Base-by-base conservation (phyloP, 2,888 invertebrate species). In the Drepanosiphum platanoidis region DNA sequence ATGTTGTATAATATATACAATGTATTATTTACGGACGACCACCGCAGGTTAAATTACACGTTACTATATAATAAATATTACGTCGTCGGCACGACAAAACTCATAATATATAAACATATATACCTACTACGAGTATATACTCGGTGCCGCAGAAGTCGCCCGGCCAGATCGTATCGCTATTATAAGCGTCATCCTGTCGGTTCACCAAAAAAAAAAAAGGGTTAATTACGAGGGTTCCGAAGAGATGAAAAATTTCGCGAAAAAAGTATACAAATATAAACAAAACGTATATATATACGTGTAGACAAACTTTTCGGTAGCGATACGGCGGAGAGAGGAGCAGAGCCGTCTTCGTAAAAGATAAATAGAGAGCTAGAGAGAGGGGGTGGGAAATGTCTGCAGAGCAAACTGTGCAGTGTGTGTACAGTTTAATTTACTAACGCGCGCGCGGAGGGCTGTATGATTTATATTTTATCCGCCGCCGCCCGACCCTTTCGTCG, bases 361-460 rank as follows among this genome's bases (percentile, higher is more conserved):
- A 70, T 52, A 80, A 70, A 79, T 32, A 66, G 7, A 46, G 22
- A 1, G 18, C 9, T 15, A 61, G 5, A 8, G 11, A 39, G 11
- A 27, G 3, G 22, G 42, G 46, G 46, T 42, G 30, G 36, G 46
- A 30, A 22, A 36, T 22, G 70, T 71, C 36, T 71, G 52, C 71
- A 22, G 39, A 68, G 79, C 30, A 71, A 72, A 36, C 80, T 34
- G n/a, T 4, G 32, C 22, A n/a, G 32, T 34, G 42, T 42, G 11
- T n/a, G n/a, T 46, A 36, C 46, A 36, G 75, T 84, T 84, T 84
- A 84, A 84, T 84, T 84, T 75, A 36, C 83, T 68, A 52, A 68
- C 42, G 34, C n/a, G 5, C 46, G 15, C 46, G 39, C 27, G 32
- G 18, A 52, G 27, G 32, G 39, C 39, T 15, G 18, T 42, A 22